Evolutionary conservation across 2,888 invertebrate genomes (phyloP).

Genomic region (Coleophora deauratella): DNA sequence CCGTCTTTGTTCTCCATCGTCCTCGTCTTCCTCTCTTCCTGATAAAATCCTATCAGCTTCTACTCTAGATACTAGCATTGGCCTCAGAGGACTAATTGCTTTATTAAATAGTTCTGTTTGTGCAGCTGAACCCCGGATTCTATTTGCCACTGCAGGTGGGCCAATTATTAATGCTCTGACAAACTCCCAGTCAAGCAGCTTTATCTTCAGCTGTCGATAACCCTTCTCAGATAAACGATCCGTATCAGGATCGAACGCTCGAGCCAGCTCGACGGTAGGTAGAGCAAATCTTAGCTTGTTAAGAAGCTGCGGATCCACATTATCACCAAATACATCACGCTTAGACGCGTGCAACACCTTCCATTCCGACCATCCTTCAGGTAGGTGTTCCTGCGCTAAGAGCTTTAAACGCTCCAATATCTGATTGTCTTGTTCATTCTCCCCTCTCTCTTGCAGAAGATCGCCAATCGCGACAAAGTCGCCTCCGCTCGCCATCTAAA

Average conservation of each 20-base stretch:
- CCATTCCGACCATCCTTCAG: constrained; percentile 2
- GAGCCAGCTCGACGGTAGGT: neutral
- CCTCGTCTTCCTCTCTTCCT: neutral
- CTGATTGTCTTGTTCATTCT: neutral
- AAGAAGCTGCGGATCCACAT: neutral
- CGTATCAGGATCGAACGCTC: neutral
- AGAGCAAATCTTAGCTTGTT: constrained; percentile 1
- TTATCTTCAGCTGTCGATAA: neutral
- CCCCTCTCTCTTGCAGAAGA: neutral
- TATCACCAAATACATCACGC: neutral
- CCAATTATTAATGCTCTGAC: neutral
- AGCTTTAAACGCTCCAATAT: neutral
- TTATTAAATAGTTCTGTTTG: constrained; percentile 1
- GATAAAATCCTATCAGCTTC: neutral
- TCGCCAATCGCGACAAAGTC: neutral
- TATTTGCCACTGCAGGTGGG: neutral
- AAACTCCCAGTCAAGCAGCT: constrained; percentile 1
- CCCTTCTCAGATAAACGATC: neutral
- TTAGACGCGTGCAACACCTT: neutral
- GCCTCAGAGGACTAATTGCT: neutral
- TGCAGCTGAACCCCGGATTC: neutral
- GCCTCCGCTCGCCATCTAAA: neutral
- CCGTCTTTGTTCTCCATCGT: neutral
- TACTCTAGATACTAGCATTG: neutral
- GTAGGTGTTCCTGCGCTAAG: neutral